Evolutionary conservation across 2,888 invertebrate genomes (phyloP), one percentile per base, ranked within the genome.

Genomic region (Philopedon plagiatum): DNA sequence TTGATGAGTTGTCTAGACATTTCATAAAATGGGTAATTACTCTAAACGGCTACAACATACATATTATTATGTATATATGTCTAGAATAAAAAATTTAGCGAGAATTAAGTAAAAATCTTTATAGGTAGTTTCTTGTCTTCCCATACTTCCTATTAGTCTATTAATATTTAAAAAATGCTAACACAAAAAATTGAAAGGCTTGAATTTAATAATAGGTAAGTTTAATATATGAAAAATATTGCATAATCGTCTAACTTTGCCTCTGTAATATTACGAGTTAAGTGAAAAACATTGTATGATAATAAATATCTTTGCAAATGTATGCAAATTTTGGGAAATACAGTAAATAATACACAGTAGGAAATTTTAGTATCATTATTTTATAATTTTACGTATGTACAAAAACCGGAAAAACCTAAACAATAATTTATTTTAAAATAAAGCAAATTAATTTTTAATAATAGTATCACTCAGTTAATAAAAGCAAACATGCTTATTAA

Each of bases 211-310:
- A n/a, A n/a, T n/a, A n/a, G n/a, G n/a, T n/a, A n/a, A n/a, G n/a
- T n/a, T n/a, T n/a, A n/a, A n/a, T n/a, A n/a, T n/a, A n/a, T n/a
- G n/a, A n/a, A n/a, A 37, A 11, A 1, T n/a, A n/a, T n/a, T n/a
- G 0, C 4, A 1, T 4, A n/a, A 37, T 51, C 9, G 8, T 29
- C 18, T 29, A 4, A 32, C 51, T 54, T 54, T 29, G 15, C 15
- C 0, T 4, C 15, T 29, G 18, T 54, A 29, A 26, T 29, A 29
- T 19, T 49, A 23, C 9, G 46, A 46, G 23, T 23, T 54, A 54
- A 54, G 51, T 54, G 15, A 54, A 54, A 29, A 54, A 15, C 51
- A 29, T 2, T 54, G 51, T 54, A 18, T 9, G 29, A 29, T 54
- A 54, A 54, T 18, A 26, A 18, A 29, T 9, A 32, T 11, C 51